These are phyloP conservation scores for Hippoglossus hippoglossus DNA, from an alignment of 2,797 vertebrate species.

Conservation along the genomic window DNA sequence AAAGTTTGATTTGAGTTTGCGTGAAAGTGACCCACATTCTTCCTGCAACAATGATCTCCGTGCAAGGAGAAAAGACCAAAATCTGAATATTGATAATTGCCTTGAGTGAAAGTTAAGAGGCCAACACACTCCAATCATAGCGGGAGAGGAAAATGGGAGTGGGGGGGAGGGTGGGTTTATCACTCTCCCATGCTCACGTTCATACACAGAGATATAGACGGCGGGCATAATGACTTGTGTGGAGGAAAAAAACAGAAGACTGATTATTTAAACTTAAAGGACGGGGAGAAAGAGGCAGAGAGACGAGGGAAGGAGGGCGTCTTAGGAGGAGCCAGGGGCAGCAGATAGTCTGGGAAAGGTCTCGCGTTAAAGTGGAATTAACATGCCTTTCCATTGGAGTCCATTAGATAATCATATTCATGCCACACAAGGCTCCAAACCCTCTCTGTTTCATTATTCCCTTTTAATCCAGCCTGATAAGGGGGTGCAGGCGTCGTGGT, in stretches of 20 bases:
- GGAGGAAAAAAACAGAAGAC: slow-evolving; percentile 46
- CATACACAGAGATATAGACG: slow-evolving; percentile 78
- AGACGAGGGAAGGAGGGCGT: slow-evolving; percentile 39
- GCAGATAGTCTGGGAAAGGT: slow-evolving; percentile 85
- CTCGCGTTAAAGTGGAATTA: slow-evolving; percentile 83
- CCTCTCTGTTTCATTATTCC: slow-evolving; percentile 83
- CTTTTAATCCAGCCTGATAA: slow-evolving; percentile 86
- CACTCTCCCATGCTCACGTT: slow-evolving; percentile 71
- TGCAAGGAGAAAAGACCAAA: slow-evolving; percentile 42
- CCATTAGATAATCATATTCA: slow-evolving; percentile 88
- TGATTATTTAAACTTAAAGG: slow-evolving; percentile 58
- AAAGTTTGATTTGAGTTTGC: slow-evolving; percentile 78
- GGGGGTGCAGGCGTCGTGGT: slow-evolving; percentile 73
- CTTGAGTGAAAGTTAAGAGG: slow-evolving; percentile 75
- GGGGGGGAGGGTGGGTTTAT: slow-evolving; percentile 73
- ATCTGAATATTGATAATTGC: slow-evolving; percentile 84
- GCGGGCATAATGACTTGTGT: slow-evolving; percentile 80
- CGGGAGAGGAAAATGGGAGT: slow-evolving; percentile 47
- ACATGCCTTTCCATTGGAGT: slow-evolving; percentile 82
- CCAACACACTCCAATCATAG: slow-evolving; percentile 75
- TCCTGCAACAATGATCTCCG: slow-evolving; percentile 72
- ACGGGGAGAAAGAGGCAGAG: slow-evolving; percentile 44
- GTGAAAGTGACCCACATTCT: slow-evolving; percentile 85
- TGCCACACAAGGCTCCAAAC: slow-evolving; percentile 87
- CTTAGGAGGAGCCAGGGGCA: slow-evolving; percentile 81